Base-by-base conservation (phyloP, 2,888 invertebrate species). In the Synanthedon vespiformis region DNA sequence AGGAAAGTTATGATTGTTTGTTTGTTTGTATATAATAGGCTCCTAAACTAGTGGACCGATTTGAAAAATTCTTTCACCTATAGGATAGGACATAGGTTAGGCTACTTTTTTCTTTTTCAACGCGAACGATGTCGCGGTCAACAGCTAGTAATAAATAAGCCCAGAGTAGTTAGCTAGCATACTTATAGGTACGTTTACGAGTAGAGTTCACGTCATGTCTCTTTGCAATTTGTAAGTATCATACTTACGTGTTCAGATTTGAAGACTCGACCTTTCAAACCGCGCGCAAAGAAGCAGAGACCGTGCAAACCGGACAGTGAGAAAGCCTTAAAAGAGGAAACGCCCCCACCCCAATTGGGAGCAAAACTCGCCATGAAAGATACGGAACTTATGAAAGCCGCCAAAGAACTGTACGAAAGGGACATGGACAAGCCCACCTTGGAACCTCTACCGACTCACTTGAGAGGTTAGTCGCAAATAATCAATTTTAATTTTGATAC, bases 331-430 rank as follows among this genome's bases (percentile, higher is more conserved):
- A 18, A 16, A 18, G 59, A 54, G 2, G 61, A 64, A 11, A 65
- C 65, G 27, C 57, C 56, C 11, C 50, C 56, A 1, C 53, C 59
- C 0, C 56, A 63, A 0, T 57, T 62, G 14, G 59, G 61, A 0
- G 60, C 69, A 4, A 80, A 78, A 56, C 71, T 86, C n/a, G 80
- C 78, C 13, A 74, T 86, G 58, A 80, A 82, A 52, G 86, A 86
- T 54, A 85, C 86, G 0, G 86, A 85, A 64, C 70, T 86, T 12
- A 86, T 87, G 84, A 84, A 80, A 60, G 57, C 71, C 16, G 86
- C 86, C 2, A 60, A 61, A 22, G 80, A 81, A 1, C 47, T 86
- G 54, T 87, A 85, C 52, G 83, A 82, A 54, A 53, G 66, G 11
- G 79, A 83, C 34, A 61, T 71, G 70, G 62, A 74, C 41, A 64